Conservation (phyloP, 1,140 invertebrate genomes). For the Odontomachus brunneus region DNA sequence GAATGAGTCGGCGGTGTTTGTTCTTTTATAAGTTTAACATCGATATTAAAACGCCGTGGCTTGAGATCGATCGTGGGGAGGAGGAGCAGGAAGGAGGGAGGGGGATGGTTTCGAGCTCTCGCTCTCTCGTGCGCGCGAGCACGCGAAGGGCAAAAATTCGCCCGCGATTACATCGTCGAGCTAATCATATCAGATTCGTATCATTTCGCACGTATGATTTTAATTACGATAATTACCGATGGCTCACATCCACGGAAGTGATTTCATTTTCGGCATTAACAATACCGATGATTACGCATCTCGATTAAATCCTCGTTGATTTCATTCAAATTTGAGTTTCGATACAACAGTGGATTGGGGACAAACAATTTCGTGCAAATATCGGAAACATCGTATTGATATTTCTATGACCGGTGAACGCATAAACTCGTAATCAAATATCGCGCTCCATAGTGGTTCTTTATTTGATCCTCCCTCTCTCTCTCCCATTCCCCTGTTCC, state of each 20-base stretch:
- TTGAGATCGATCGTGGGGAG: not conserved
- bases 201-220: conserved; percentile 62
- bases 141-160: conserved; percentile 47
- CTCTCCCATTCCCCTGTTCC: not conserved
- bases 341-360: conserved; percentile 38
- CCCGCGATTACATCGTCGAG: conserved; percentile 32
- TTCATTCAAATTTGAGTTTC: conserved; percentile 53
- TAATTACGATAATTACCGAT: conserved; percentile 59
- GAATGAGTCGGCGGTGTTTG: not conserved
- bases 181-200: conserved; percentile 52
- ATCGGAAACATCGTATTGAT: conserved; percentile 47
- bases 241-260: conserved; percentile 22
- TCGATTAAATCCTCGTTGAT: conserved; percentile 67
- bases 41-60: conserved; percentile 6
- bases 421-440: conserved; percentile 8
- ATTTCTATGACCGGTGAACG: not conserved
- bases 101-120: too few relatives aligned
- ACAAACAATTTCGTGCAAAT: conserved; percentile 55
- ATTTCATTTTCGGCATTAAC: conserved; percentile 67
- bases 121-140: not conserved
- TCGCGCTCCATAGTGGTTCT: not conserved
- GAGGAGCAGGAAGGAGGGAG: too few relatives aligned
- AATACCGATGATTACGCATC: conserved; percentile 51
- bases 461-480: too few relatives aligned
- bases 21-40: not conserved